Percentiles rank a stretch among this genome's conserved stretches.
Evolutionary conservation across 2,113 vertebrate species (phyloP).

Genomic region (Cyprinodon tularosa): DNA sequence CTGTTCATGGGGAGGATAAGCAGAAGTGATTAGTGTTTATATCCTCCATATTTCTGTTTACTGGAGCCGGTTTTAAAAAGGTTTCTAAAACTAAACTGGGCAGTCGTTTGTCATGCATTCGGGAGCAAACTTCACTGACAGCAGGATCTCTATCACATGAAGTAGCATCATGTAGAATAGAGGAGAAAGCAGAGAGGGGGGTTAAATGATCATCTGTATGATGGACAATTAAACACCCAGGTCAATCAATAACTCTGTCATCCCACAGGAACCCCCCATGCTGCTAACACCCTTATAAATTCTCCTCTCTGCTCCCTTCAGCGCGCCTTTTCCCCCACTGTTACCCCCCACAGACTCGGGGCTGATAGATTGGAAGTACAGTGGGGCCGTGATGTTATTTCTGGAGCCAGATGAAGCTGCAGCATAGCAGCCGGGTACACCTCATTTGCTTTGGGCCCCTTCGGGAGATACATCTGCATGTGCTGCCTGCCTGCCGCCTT

Average conservation of each 20-base stretch:
- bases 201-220: conserved; percentile 67
- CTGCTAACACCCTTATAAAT: conserved; percentile 62
- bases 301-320: conserved; percentile 55
- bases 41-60: conserved; percentile 40
- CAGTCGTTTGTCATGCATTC: conserved; percentile 45
- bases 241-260: conserved; percentile 71
- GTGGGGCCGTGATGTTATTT: conserved; percentile 69
- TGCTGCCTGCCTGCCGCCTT: conserved; percentile 58
- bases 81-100: conserved; percentile 32
- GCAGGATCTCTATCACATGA: not conserved
- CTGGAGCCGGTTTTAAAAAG: conserved; percentile 47
- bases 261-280: conserved; percentile 61
- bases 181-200: conserved; percentile 34
- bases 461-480: conserved; percentile 69
- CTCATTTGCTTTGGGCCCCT: conserved; percentile 74
- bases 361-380: conserved; percentile 69
- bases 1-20: conserved; percentile 77
- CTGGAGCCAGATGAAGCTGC: conserved; percentile 74
- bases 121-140: conserved; percentile 41
- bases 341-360: conserved; percentile 59
- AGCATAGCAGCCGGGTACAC: conserved; percentile 65
- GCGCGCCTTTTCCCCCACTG: conserved; percentile 45
- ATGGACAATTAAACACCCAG: conserved; percentile 58
- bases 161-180: conserved; percentile 17
- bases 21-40: conserved; percentile 58